Base-by-base conservation (phyloP, 2,113 vertebrate species). In the Sylvia atricapilla region DNA sequence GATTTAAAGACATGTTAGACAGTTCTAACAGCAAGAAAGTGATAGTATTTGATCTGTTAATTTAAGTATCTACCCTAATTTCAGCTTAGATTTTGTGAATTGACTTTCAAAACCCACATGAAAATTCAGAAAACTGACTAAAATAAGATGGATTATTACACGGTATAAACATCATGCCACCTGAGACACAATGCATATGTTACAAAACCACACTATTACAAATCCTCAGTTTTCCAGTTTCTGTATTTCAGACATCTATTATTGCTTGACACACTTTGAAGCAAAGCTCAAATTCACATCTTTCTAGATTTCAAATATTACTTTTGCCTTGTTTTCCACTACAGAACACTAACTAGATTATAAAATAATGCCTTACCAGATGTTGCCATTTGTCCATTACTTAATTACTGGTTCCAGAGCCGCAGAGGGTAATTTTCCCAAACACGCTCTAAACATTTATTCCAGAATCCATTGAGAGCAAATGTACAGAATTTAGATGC, bases 361-460 rank as follows among this genome's bases (percentile, higher is more conserved):
- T 31, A 82, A 93, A 88, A 78, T 85, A 94, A 90, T 55, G 68
- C 50, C 93, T 95, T 93, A 91, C 92, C 90, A 93, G 82, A 72
- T 69, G 47, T 10, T 85, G 84, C 60, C 52, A 80, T 90, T 93
- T 94, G 84, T 91, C 92, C 90, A 84, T 93, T 94, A 93, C 52
- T 81, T 92, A 91, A 95, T 94, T 85, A 90, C 44, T 70, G 60
- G 44, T 93, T 87, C 88, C 89, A 81, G 83, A 93, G 52, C 24
- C 68, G 85, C 0, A 84, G 75, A 90, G 72, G 37, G 14, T 59
- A 78, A 84, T 94, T 81, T 89, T 70, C 86, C 41, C 53, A 75
- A 81, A 74, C 39, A 70, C 0, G 1, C 56, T 66, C 60, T 70
- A 74, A 92, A 50, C 46, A 53, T 94, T 91, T 90, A 90, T 92